phyloP scores from a whole-genome alignment of 2,113 vertebrate species.

The Nothoprocta pentlandii region DNA sequence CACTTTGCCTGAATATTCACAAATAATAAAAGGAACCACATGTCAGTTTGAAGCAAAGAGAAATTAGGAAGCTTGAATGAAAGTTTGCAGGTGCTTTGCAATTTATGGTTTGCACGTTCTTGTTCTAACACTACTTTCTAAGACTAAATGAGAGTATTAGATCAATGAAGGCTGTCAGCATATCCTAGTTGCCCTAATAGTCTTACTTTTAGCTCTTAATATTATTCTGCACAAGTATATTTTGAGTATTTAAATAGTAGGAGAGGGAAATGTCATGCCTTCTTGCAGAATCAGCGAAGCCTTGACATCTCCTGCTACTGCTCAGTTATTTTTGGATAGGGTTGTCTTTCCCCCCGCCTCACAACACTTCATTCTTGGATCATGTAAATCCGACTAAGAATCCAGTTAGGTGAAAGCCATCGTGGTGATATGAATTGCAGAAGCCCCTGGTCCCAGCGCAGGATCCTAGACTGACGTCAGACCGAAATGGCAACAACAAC shows the following conservation, averaged over 20 bases:
- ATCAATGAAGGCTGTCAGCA: not conserved
- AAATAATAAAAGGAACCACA: constrained; percentile 9
- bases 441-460: not conserved
- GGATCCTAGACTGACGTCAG: not conserved
- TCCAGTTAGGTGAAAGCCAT: not conserved
- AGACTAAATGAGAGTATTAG: not conserved
- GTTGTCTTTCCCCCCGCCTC: not conserved
- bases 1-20: not conserved
- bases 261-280: not conserved
- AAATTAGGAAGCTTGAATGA: constrained; percentile 15
- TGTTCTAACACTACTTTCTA: not conserved
- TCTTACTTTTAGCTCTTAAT: not conserved
- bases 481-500: not conserved
- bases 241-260: not conserved
- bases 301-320: not conserved
- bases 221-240: not conserved
- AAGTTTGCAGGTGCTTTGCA: constrained; percentile 36
- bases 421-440: accelerated
- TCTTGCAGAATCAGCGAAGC: constrained; percentile 15
- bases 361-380: not conserved
- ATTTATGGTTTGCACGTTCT: not conserved
- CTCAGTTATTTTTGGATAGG: not conserved
- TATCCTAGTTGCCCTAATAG: not conserved
- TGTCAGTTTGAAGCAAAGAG: constrained; percentile 14
- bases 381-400: not conserved